Conservation (phyloP, 2,797 vertebrate species). For the Echeneis naucrates region DNA sequence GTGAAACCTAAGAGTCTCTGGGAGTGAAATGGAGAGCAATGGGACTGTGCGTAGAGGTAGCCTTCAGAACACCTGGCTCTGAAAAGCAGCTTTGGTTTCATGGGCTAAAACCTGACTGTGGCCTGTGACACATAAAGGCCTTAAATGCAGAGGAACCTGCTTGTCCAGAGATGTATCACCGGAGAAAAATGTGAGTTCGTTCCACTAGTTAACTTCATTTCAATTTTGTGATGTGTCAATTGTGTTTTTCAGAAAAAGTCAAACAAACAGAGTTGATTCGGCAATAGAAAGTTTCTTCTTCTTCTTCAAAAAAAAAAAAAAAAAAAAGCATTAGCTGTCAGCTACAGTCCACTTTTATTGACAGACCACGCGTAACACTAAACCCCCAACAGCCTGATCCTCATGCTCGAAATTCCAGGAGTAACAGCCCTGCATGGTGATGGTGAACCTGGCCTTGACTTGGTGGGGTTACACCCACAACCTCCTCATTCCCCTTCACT, state of each 20-base stretch:
- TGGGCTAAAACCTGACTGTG: not conserved
- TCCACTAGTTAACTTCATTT: not conserved
- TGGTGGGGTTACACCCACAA: conserved; percentile 35
- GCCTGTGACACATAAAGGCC: not conserved
- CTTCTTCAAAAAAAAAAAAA: no score
- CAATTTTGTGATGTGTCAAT: not conserved
- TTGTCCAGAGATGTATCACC: not conserved
- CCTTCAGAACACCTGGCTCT: conserved; percentile 46
- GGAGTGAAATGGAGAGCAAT: conserved; percentile 39
- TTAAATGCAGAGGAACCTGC: not conserved
- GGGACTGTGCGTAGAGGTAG: conserved; percentile 7
- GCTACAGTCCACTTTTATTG: conserved; percentile 58
- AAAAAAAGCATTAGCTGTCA: conserved; percentile 31
- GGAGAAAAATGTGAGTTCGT: not conserved
- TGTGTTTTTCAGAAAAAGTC: conserved; percentile 24
- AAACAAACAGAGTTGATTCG: conserved; percentile 24
- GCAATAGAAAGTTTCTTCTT: conserved; percentile 38
- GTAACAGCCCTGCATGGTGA: conserved; percentile 68
- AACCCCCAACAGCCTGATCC: conserved; percentile 65
- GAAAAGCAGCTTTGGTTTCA: conserved; percentile 42
- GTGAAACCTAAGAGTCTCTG: conserved; percentile 55
- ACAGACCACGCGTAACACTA: conserved; percentile 73
- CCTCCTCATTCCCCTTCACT: conserved; percentile 37
- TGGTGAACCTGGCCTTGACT: conserved; percentile 76
- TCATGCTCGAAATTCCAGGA: conserved; percentile 77